These are phyloP conservation scores for Burhinus bistriatus DNA, from an alignment of 2,113 vertebrate genomes.

Conservation along the genomic window DNA sequence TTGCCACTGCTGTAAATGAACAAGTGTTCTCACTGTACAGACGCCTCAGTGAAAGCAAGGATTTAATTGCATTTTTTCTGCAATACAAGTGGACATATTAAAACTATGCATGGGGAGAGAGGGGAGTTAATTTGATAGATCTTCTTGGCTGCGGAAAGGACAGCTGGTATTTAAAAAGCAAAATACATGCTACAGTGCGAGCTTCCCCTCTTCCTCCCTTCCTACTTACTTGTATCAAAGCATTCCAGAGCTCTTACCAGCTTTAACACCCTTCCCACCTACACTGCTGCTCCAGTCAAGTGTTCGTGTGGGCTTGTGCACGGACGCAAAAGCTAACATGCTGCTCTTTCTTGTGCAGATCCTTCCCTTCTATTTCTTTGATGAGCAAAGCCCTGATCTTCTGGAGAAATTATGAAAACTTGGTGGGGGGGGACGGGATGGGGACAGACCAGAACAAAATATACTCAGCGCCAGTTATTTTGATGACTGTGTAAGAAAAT, in stretches of 20 bases:
- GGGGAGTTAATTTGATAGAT: background rate
- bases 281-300: background rate
- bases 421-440: rapidly evolving
- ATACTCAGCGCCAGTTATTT: background rate
- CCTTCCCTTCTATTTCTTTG: background rate
- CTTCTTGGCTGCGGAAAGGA: background rate
- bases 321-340: background rate
- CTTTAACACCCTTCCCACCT: background rate
- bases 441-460: background rate
- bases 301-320: background rate
- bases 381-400: background rate
- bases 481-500: background rate
- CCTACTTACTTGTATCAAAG: background rate
- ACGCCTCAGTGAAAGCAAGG: background rate
- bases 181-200: background rate
- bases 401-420: background rate
- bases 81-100: background rate
- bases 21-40: background rate
- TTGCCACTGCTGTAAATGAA: background rate
- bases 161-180: background rate
- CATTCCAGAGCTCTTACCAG: background rate
- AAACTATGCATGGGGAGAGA: background rate
- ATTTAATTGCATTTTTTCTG: background rate
- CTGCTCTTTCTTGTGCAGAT: background rate
- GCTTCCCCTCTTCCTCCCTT: background rate